These are phyloP conservation scores for Subacronicta megacephala DNA, from an alignment of 2,888 invertebrate species.

Conservation along the genomic window DNA sequence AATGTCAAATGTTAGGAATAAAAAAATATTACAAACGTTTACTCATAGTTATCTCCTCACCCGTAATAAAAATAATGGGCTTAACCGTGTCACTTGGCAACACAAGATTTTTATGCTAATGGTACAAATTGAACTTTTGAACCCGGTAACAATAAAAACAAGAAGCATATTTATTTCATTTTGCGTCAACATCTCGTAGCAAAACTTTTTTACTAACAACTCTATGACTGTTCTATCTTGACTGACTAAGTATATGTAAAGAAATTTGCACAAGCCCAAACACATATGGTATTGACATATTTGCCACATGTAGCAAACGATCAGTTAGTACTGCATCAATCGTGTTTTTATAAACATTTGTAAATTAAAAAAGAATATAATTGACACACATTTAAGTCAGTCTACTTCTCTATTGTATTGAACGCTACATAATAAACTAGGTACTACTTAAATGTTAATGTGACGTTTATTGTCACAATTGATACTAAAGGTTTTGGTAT, in stretches of 20 bases:
- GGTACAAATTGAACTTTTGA: neutral
- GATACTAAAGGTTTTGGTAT: constrained; percentile 23
- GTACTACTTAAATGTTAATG: constrained; percentile 37
- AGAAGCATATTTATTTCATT: neutral
- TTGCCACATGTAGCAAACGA: too few relatives aligned
- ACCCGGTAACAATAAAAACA: neutral
- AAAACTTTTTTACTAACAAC: too few relatives aligned
- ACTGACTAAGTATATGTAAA: too few relatives aligned
- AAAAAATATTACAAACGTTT: constrained; percentile 22
- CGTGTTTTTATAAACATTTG: too few relatives aligned
- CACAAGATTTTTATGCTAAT: constrained; percentile 10
- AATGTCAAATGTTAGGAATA: constrained; percentile 48
- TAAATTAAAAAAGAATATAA: constrained; percentile 3
- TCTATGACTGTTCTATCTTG: too few relatives aligned
- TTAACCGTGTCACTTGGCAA: constrained; percentile 3
- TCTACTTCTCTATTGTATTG: constrained; percentile 12
- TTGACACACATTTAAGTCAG: constrained; percentile 8
- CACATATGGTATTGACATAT: too few relatives aligned
- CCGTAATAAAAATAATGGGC: constrained; percentile 18
- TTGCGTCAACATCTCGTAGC: neutral
- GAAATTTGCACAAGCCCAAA: neutral
- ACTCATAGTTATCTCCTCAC: constrained; percentile 17
- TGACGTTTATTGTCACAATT: constrained; percentile 40
- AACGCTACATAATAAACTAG: constrained; percentile 15
- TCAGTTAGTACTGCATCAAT: too few relatives aligned